Percentiles rank a stretch among this genome's conserved stretches.
phyloP scores from a whole-genome alignment of 2,888 invertebrate genomes.

The Melanargia galathea region DNA sequence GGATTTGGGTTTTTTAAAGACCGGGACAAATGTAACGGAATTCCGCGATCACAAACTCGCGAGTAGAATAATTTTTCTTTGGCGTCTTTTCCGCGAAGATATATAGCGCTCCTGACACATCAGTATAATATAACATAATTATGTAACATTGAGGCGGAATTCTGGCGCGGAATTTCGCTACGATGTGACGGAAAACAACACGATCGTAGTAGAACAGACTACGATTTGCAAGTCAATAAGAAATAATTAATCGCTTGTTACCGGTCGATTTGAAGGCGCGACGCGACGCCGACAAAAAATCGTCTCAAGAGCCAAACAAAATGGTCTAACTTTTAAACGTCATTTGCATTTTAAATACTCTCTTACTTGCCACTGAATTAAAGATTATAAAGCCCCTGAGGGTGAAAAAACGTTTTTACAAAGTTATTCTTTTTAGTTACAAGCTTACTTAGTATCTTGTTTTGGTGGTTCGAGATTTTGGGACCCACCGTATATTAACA shows the following conservation, averaged over 20 bases:
- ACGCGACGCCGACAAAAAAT: not conserved
- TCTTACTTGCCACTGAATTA: slow-evolving; percentile 19
- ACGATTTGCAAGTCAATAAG: slow-evolving; percentile 11
- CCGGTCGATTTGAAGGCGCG: not conserved
- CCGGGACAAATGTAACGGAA: no score
- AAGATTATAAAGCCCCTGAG: slow-evolving; percentile 15
- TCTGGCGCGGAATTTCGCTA: no score
- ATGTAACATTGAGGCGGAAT: no score
- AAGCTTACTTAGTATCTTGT: no score
- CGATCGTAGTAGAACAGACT: not conserved
- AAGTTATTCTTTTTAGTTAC: slow-evolving; percentile 9
- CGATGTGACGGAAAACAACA: no score
- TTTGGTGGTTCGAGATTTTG: not conserved
- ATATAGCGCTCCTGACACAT: no score
- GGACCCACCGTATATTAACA: no score
- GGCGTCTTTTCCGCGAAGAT: no score
- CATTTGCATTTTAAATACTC: slow-evolving; percentile 20
- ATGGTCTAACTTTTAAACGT: slow-evolving; percentile 15
- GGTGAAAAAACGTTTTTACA: not conserved
- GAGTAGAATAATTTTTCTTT: no score
- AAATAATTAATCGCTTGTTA: slow-evolving; percentile 6
- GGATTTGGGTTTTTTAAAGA: no score
- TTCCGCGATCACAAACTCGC: no score
- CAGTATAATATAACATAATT: no score
- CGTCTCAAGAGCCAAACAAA: slow-evolving; percentile 4